These are phyloP conservation scores for Synodontis membranacea DNA, from an alignment of 2,113 vertebrate species.

Conservation along the genomic window DNA sequence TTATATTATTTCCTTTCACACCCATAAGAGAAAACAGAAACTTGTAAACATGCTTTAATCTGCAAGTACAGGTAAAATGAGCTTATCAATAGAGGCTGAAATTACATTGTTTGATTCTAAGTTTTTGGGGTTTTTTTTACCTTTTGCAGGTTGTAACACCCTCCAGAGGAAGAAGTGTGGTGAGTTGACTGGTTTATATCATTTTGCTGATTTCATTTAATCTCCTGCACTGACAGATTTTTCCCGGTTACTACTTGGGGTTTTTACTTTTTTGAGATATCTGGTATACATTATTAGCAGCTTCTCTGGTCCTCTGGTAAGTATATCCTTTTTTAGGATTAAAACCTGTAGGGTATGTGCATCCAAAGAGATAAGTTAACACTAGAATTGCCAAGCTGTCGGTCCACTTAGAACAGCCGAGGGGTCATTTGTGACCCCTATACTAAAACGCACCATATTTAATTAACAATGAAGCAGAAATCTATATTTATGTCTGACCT, in stretches of 20 bases:
- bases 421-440: no score
- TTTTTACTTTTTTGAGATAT: background rate
- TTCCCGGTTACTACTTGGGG: no score
- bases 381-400: no score
- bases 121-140: no score
- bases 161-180: slow-evolving; percentile 63
- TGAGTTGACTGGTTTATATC: slow-evolving; percentile 61
- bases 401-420: no score
- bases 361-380: background rate
- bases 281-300: background rate
- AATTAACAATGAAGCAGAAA: no score
- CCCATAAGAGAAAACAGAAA: background rate
- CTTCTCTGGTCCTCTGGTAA: background rate
- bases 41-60: background rate
- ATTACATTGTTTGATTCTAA: background rate
- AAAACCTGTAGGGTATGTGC: background rate
- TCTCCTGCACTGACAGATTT: background rate
- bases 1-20: background rate
- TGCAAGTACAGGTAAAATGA: background rate
- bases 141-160: slow-evolving; percentile 63
- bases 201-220: background rate
- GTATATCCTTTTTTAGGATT: background rate
- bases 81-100: background rate
- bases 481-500: no score
- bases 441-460: no score